Conservation (phyloP, 35 echinoderm and acorn worm species). For the Apostichopus parvimensis region DNA sequence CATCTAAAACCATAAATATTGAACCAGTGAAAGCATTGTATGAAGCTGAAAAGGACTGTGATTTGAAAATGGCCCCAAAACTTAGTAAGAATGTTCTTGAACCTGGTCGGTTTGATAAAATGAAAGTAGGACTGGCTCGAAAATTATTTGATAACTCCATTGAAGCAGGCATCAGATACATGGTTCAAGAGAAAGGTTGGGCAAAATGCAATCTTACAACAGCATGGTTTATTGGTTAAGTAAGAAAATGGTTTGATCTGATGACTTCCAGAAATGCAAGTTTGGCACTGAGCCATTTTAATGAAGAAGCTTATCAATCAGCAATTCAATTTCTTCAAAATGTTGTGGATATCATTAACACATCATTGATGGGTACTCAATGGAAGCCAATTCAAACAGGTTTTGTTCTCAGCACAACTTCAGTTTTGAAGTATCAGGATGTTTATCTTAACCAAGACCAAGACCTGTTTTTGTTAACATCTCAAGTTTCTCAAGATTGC, state of each 20-base stretch:
- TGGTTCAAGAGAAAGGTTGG: slow-evolving; percentile 1
- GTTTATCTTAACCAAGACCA: not conserved
- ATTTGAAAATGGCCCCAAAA: slow-evolving; percentile 19
- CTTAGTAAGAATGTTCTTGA: not conserved
- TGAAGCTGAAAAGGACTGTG: not conserved
- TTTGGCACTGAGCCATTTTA: not conserved
- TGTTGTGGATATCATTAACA: not conserved
- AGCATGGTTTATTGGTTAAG: not conserved
- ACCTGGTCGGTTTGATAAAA: slow-evolving; percentile 1
- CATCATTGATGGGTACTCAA: not conserved
- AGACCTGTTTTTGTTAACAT: not conserved
- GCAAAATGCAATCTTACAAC: not conserved
- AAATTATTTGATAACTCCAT: not conserved
- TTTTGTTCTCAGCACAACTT: not conserved
- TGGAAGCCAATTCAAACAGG: not conserved
- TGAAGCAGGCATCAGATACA: slow-evolving; percentile 2
- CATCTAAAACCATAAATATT: not conserved
- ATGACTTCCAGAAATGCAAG: slow-evolving; percentile 23
- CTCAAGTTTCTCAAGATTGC: not conserved
- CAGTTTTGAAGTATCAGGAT: not conserved
- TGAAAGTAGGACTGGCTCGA: not conserved
- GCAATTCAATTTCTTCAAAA: not conserved
- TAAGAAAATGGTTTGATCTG: slow-evolving; percentile 14
- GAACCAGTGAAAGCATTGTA: not conserved
- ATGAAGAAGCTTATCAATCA: not conserved